These are phyloP conservation scores for Tortrix viridana DNA, from an alignment of 2,888 invertebrate species.

Conservation along the genomic window DNA sequence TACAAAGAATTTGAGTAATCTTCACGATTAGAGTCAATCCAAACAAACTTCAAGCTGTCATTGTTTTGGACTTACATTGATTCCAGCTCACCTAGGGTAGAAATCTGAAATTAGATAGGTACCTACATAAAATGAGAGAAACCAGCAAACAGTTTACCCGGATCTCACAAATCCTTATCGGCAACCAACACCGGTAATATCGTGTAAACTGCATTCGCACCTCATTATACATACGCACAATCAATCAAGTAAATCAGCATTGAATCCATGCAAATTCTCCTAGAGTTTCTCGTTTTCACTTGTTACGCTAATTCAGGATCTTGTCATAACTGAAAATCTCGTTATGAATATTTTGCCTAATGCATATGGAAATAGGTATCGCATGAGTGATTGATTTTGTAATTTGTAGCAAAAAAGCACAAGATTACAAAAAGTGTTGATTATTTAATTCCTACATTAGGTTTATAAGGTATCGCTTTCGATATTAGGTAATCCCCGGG, in stretches of 20 bases:
- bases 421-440: too few species aligned
- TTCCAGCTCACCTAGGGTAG: neutral
- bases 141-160: neutral
- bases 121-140: slow-evolving; percentile 11
- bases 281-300: slow-evolving; percentile 21
- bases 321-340: slow-evolving; percentile 16
- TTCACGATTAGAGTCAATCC: too few species aligned
- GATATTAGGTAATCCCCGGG: too few species aligned
- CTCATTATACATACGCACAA: slow-evolving; percentile 19
- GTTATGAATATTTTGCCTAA: slow-evolving; percentile 1
- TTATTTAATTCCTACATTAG: too few species aligned
- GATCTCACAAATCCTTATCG: slow-evolving; percentile 19
- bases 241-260: slow-evolving; percentile 32
- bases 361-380: neutral
- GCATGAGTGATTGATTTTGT: neutral
- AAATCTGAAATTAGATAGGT: neutral
- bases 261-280: slow-evolving; percentile 26
- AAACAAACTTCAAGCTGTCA: too few species aligned
- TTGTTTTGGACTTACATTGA: too few species aligned
- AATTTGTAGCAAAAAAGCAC: neutral
- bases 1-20: too few species aligned
- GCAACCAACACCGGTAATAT: neutral
- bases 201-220: neutral
- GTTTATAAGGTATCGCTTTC: too few species aligned
- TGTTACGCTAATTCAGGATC: slow-evolving; percentile 24